phyloP scores from a whole-genome alignment of 2,797 vertebrate species.

The Moxostoma hubbsi region DNA sequence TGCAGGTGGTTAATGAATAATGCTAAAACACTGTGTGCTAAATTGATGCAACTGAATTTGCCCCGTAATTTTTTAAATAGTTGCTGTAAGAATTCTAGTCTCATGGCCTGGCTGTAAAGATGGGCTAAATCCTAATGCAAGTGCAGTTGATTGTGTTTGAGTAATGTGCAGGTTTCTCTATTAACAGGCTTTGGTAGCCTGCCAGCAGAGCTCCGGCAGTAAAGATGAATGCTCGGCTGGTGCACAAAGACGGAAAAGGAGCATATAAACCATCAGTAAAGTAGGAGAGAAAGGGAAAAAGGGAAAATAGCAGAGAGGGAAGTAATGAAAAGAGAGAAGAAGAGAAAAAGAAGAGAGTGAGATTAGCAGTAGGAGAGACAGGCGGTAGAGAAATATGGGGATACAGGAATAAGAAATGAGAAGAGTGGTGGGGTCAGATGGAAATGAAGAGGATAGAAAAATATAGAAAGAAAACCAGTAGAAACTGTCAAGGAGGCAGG shows the following conservation, averaged over 20 bases:
- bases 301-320: neutral
- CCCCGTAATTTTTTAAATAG: neutral
- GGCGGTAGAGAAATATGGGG: neutral
- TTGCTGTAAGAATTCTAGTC: neutral
- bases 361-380: neutral
- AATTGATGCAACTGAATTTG: neutral
- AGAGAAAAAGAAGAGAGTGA: neutral
- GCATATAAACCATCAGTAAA: constrained; percentile 31
- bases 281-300: constrained; percentile 4
- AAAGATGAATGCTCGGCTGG: constrained; percentile 31
- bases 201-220: constrained; percentile 43
- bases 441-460: constrained; percentile 24
- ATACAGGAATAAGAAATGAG: constrained; percentile 11
- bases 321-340: constrained; percentile 23
- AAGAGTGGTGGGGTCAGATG: constrained; percentile 21
- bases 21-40: neutral
- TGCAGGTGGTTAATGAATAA: neutral
- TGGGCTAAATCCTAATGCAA: constrained; percentile 28
- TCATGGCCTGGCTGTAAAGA: neutral
- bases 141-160: constrained; percentile 41
- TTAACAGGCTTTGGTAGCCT: constrained; percentile 54
- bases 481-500: constrained; percentile 1
- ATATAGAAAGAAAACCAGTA: neutral
- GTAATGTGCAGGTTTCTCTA: constrained; percentile 46
- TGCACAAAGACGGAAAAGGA: constrained; percentile 34